phyloP scores from a whole-genome alignment of 2,797 vertebrate genomes.

The Labroides dimidiatus region DNA sequence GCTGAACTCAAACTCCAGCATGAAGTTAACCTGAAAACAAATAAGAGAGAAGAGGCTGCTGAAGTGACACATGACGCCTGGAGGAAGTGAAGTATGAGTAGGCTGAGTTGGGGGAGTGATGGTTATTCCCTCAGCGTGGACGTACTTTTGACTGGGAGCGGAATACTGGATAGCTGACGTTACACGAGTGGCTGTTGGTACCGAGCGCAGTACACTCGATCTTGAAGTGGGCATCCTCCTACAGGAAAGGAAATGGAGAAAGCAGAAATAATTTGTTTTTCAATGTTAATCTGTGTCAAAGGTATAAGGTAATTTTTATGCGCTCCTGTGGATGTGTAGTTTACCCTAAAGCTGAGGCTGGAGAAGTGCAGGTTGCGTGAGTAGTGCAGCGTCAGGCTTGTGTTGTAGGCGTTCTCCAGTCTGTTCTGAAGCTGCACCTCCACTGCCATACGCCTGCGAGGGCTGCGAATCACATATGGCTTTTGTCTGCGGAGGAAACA shows the following conservation, averaged over 20 bases:
- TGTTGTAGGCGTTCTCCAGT: constrained; percentile 94
- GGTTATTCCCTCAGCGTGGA: constrained; percentile 9
- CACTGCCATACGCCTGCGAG: constrained; percentile 85
- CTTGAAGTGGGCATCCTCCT: constrained; percentile 88
- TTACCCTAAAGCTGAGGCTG: constrained; percentile 87
- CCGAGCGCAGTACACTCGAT: constrained; percentile 87
- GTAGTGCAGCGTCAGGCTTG: constrained; percentile 89
- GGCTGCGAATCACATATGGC: constrained; percentile 89
- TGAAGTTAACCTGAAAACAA: constrained; percentile 86
- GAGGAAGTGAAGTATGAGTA: constrained; percentile 38
- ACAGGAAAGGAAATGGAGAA: constrained; percentile 20
- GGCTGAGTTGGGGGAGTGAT: constrained; percentile 26
- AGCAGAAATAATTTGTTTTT: not conserved
- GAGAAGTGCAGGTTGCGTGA: constrained; percentile 93
- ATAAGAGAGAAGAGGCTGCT: constrained; percentile 30
- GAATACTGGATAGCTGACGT: constrained; percentile 91
- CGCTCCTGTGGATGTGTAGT: not conserved
- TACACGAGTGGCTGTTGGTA: constrained; percentile 86
- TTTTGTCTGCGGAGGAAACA: constrained; percentile 83
- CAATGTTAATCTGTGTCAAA: not conserved
- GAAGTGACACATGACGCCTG: constrained; percentile 37
- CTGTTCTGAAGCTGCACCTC: constrained; percentile 89
- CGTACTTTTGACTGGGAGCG: constrained; percentile 88
- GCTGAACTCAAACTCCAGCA: constrained; percentile 93
- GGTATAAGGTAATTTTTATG: not conserved